A percentile compares a stretch with the other conserved stretches of the same genome.
These are phyloP conservation scores for Chloebia gouldiae DNA, from an alignment of 2,113 vertebrate genomes.

Conservation along the genomic window DNA sequence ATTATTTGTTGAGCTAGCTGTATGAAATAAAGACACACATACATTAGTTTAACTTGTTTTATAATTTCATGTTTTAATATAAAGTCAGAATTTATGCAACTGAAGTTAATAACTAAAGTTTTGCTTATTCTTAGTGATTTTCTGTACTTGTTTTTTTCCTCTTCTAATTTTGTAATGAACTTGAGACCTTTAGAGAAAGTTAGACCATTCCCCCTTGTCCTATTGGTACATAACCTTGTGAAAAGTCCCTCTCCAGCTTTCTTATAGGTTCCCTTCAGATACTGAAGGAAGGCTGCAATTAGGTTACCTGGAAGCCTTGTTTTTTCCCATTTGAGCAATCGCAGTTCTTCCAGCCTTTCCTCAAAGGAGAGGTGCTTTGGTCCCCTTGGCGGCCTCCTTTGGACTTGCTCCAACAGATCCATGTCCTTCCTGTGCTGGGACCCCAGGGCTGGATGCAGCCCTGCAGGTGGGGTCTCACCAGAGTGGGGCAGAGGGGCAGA, in stretches of 20 bases:
- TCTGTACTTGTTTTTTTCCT: not conserved
- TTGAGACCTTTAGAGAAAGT: not conserved
- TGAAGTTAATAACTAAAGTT: not conserved
- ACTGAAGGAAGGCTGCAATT: not conserved
- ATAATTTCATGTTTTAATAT: not conserved
- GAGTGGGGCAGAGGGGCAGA: not conserved
- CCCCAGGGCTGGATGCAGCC: not conserved
- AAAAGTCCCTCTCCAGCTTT: not conserved
- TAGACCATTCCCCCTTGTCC: not conserved
- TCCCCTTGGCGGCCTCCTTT: not conserved
- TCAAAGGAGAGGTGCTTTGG: not conserved
- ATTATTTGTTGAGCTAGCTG: not conserved
- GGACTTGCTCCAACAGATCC: accelerated
- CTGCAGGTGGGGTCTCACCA: not conserved
- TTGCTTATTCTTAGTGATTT: not conserved
- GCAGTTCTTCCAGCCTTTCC: not conserved
- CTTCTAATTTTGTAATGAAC: not conserved
- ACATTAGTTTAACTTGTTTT: not conserved
- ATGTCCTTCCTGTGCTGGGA: accelerated
- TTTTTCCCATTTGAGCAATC: not conserved
- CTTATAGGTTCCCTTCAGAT: not conserved
- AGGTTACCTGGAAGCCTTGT: not conserved
- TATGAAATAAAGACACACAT: accelerated
- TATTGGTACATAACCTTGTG: not conserved
- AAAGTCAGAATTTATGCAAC: not conserved